Base-by-base conservation (phyloP, 2,113 vertebrate genomes). In the Pomatostomus ruficeps region DNA sequence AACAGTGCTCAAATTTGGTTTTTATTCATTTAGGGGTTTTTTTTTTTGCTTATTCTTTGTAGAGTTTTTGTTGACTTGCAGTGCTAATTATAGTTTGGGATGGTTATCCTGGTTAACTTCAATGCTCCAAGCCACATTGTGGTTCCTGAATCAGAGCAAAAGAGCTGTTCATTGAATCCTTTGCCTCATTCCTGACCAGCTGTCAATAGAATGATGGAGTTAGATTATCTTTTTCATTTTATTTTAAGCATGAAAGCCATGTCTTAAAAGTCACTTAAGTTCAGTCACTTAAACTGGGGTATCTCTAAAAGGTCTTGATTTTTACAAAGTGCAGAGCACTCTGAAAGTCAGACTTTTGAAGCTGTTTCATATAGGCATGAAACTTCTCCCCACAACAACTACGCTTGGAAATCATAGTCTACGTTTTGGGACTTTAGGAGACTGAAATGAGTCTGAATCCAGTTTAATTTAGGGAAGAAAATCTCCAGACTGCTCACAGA, bases 401-500 rank as follows among this genome's bases (percentile, higher is more conserved):
- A 14, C 40, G 71, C 58, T 20, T 81, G 81, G 85, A 93, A 94
- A 72, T 92, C 61, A 49, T 71, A 84, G 52, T 81, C 63, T 91
- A 28, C 70, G 21, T 91, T 91, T 92, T 45, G 57, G 57, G 57
- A 87, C 93, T 95, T 84, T 89, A 94, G 91, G 51, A 93, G 40
- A 31, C 67, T 71, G 70, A 95, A 95, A 78, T 68, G 49, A 72
- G 25, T 86, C 55, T 89, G 79, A 91, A 76, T 95, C 62, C 71
- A 76, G 28, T 73, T 88, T 88, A 79, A 79, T 85, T 72, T 92
- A 76, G 76, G 80, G 74, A 38, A 68, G 76, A 51, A 73, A 86
- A 85, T 65, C 72, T 86, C 63, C 67, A 76, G 58, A 61, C 42
- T 83, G 42, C 36, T 78, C 36, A 59, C 29, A 95, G 63, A 57